phyloP scores from a whole-genome alignment of 2,888 invertebrate genomes.

The Nezara viridula region DNA sequence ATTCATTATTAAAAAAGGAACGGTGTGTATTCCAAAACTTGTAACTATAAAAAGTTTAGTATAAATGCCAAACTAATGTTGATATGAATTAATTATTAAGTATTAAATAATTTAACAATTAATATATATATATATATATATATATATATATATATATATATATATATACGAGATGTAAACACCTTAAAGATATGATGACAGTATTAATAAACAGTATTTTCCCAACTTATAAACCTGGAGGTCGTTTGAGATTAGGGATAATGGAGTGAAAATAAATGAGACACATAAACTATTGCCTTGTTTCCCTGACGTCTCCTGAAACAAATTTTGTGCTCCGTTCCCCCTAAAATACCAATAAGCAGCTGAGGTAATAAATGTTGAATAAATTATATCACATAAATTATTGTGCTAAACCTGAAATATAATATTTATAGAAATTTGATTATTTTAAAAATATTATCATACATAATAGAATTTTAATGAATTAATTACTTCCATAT shows the following conservation, averaged over 20 bases:
- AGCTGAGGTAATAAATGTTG: neutral
- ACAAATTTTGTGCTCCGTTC: neutral
- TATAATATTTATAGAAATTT: too few species aligned
- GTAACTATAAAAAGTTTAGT: too few species aligned
- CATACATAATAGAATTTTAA: too few species aligned
- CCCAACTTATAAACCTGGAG: neutral
- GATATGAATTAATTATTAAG: too few species aligned
- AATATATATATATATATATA: too few species aligned
- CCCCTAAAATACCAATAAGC: neutral
- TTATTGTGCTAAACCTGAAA: neutral
- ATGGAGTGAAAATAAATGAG: constrained; percentile 13
- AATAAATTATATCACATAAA: neutral
- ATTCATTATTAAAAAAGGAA: too few species aligned
- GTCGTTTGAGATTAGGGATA: neutral
- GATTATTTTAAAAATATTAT: too few species aligned
- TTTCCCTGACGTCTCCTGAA: neutral
- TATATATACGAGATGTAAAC: neutral
- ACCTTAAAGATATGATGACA: neutral
- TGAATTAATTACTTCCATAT: too few species aligned
- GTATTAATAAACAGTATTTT: neutral
- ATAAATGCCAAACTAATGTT: too few species aligned
- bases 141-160: too few species aligned
- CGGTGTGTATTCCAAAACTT: too few species aligned
- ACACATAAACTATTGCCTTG: neutral
- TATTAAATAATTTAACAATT: too few species aligned